Conservation (phyloP, 2,113 vertebrate species). For the Globicephala melas region DNA sequence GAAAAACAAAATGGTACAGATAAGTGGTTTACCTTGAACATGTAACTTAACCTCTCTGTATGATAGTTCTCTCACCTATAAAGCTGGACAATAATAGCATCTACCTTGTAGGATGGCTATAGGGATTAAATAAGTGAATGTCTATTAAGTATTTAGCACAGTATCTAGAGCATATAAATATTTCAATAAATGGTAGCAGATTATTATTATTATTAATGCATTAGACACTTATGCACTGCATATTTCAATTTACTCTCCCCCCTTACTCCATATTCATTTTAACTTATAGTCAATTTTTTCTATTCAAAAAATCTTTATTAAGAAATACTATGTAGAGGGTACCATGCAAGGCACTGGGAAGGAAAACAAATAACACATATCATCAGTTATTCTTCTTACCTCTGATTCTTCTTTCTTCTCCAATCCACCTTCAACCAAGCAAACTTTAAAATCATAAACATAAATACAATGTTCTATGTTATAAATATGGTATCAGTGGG, state of each 20-base stretch:
- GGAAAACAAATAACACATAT: not conserved
- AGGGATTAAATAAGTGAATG: not conserved
- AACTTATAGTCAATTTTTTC: not conserved
- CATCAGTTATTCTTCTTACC: not conserved
- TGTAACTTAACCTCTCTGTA: not conserved
- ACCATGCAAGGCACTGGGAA: not conserved
- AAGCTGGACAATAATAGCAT: not conserved
- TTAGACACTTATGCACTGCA: not conserved
- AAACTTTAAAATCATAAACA: slow-evolving; percentile 21
- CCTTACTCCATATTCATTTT: not conserved
- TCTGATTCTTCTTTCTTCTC: not conserved
- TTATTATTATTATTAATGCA: not conserved
- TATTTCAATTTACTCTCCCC: not conserved
- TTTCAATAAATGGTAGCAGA: not conserved
- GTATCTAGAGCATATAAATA: not conserved
- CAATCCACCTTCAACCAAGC: not conserved
- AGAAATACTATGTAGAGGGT: not conserved
- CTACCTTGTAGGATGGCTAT: not conserved
- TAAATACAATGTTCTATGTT: not conserved
- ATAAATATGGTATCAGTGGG: not conserved
- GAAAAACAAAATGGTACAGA: not conserved
- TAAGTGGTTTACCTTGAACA: not conserved
- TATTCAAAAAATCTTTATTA: not conserved
- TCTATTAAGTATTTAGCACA: not conserved
- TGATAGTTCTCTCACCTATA: not conserved